These are phyloP conservation scores for Acrocephalus scirpaceus DNA, from an alignment of 2,797 vertebrate species.

Conservation along the genomic window DNA sequence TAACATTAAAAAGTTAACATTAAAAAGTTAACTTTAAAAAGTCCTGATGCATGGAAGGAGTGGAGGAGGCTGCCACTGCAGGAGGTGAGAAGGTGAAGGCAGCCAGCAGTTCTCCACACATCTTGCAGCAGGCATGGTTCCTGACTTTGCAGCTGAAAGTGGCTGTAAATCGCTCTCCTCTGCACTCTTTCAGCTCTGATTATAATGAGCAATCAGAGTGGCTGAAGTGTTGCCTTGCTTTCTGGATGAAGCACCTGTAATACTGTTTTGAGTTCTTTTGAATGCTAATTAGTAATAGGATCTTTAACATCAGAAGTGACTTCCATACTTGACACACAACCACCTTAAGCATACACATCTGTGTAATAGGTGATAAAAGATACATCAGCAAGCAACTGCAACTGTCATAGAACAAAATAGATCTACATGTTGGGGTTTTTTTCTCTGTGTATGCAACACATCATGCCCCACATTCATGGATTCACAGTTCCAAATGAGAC, in stretches of 20 bases:
- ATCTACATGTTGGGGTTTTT: not conserved
- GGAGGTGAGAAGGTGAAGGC: not conserved
- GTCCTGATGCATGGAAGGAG: rapidly evolving
- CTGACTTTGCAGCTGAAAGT: not conserved
- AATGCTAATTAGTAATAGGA: conserved; percentile 17
- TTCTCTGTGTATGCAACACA: not conserved
- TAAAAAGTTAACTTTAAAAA: no score
- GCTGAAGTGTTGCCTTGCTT: conserved; percentile 25
- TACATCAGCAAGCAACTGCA: not conserved
- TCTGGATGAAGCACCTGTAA: conserved; percentile 9
- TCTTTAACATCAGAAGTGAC: not conserved
- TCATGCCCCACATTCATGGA: rapidly evolving
- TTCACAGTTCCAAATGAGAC: not conserved
- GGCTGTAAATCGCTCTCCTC: not conserved
- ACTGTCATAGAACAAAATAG: not conserved
- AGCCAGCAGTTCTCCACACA: not conserved
- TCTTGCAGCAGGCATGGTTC: not conserved
- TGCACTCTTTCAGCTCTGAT: not conserved
- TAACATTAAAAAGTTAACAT: no score
- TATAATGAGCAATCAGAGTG: conserved; percentile 24
- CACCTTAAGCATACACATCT: not conserved
- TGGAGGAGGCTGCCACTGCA: rapidly evolving
- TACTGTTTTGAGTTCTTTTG: not conserved
- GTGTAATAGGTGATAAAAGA: not conserved
- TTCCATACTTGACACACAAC: not conserved